Evolutionary conservation across 35 echinoderm and acorn worm genomes (phyloP), one percentile per base, ranked within the genome.

Genomic region (Lytechinus variegatus): DNA sequence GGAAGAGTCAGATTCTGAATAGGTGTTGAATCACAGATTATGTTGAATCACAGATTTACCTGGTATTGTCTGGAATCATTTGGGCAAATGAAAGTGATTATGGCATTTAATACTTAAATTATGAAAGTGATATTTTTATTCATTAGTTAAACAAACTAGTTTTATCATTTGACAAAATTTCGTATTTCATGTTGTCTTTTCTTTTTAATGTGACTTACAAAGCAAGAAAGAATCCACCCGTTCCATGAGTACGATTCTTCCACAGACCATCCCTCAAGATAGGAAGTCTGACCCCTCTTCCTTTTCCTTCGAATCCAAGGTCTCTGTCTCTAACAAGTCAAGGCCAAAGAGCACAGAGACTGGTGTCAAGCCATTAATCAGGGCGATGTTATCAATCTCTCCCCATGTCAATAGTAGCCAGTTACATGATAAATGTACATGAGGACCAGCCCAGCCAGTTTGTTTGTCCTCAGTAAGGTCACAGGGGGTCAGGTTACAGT

Each of bases 401-500:
- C 66, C 61, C 66, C 66, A 7, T 79, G 66, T 79, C 19, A 79
- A n/a, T 24, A 24, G 66, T 79, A 79, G 66, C 66, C 66, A 24
- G 66, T 79, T 79, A 79, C 66, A 79, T 79, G 66, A 79, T 79
- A 79, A 79, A 16, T n/a, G n/a, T 79, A 79, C 8, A 24, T 16
- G 19, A n/a, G 66, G 66, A 79, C 66, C 66, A 79, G 66, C 66
- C 66, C 66, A 79, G 66, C 19, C 66, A 79, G 66, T 79, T 79
- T 79, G 66, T 79, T 79, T 79, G 66, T 79, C 66, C 66, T 79
- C 66, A 79, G 66, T 79, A 79, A 79, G 66, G 66, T 79, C 66
- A 79, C 66, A 79, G 66, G 19, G 66, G 66, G 66, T 79, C 66
- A 79, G 66, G 66, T 79, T 79, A 79, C 66, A 79, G 66, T 79